Base-by-base conservation (phyloP, 2,888 invertebrate species). In the Globia sparganii region DNA sequence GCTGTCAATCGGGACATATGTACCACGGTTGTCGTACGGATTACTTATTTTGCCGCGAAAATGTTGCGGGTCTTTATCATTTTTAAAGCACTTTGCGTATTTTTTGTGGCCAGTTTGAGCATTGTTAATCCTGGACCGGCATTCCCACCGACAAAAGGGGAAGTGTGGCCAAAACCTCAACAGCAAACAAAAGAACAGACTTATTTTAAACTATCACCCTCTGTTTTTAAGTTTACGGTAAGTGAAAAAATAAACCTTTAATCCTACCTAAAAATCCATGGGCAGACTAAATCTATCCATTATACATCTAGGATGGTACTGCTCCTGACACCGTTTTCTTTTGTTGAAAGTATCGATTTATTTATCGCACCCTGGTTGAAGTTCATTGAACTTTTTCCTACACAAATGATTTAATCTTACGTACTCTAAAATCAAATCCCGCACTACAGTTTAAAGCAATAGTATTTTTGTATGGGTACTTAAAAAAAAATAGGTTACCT, bases 151-250 rank as follows among this genome's bases (percentile, higher is more conserved):
- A 91, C 91, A 0, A 90, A 91, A 91, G 98, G 98, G 11, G 97
- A 97, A 93, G 97, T 98, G 13, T 98, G 98, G 98, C 98, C 98
- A 0, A 95, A 97, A 90, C 98, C 98, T 0, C 97, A 97, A 83
- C 87, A 93, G 18, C 97, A 97, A 91, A 90, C 92, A 62, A 95
- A 95, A 83, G 90, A 92, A 18, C 91, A 93, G 34, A 91, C 91
- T 21, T 97, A 94, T 91, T 96, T 95, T 86, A 90, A 96, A 77
- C 89, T 97, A 31, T 89, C 96, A 74, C 96, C 97, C 2, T 89
- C 94, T 8, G 89, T 91, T 74, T 97, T 98, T 88, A 86, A 93
- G 78, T 96, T 97, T 87, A 88, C 93, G 91, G 97, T 97, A 93
- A 94, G 95, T 77, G 43, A 37, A 43, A 43, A 37, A 67, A 49